Conservation (phyloP, 2,888 invertebrate genomes). For the Cephus pygmeus region DNA sequence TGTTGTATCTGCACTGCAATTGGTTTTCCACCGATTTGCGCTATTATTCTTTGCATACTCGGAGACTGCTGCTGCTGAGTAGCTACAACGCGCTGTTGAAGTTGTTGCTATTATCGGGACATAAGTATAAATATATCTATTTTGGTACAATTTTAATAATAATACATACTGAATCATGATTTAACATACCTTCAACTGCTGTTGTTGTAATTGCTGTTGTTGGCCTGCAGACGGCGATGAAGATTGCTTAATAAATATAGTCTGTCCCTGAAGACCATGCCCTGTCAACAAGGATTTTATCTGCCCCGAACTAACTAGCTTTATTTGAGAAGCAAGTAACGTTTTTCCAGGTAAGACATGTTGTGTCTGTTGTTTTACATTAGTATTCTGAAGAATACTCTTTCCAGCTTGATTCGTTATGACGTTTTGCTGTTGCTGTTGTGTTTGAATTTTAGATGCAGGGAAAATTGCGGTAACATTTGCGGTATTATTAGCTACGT, state of each 20-base stretch:
- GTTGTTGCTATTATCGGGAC: slow-evolving; percentile 42
- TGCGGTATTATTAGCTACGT: slow-evolving; percentile 56
- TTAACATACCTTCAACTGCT: slow-evolving; percentile 26
- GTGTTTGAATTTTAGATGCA: slow-evolving; percentile 59
- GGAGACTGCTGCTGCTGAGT: slow-evolving; percentile 54
- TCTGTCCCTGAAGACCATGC: slow-evolving; percentile 62
- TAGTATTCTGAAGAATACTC: slow-evolving; percentile 19
- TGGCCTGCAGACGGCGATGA: slow-evolving; percentile 51
- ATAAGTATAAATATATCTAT: neutral
- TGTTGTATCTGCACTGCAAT: slow-evolving; percentile 69
- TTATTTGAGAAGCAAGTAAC: slow-evolving; percentile 60
- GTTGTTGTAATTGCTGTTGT: slow-evolving; percentile 49
- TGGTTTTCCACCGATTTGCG: slow-evolving; percentile 63
- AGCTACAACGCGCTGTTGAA: slow-evolving; percentile 62
- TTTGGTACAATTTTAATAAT: neutral
- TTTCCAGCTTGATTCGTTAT: slow-evolving; percentile 38
- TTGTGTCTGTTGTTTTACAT: slow-evolving; percentile 29
- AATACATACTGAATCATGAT: neutral
- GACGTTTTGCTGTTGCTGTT: slow-evolving; percentile 35
- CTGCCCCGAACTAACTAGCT: slow-evolving; percentile 61
- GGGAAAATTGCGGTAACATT: slow-evolving; percentile 67
- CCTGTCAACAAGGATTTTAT: slow-evolving; percentile 62
- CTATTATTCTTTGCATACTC: slow-evolving; percentile 63
- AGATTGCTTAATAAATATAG: slow-evolving; percentile 62
- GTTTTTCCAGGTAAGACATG: slow-evolving; percentile 63